Conservation (phyloP, 2,797 vertebrate genomes). For the Peromyscus melanophrys region DNA sequence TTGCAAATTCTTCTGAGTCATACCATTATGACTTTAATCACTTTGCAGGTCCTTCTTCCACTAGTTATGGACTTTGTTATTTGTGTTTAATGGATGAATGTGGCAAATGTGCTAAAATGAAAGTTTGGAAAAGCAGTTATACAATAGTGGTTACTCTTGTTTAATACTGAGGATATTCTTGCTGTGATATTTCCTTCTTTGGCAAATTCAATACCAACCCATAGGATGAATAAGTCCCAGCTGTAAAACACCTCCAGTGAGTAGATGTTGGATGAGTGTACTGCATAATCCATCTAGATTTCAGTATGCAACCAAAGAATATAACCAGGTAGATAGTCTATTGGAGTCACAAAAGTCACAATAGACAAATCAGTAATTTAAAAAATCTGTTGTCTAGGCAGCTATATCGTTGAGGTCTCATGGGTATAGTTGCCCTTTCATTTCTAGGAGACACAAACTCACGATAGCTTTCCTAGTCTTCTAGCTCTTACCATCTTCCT, state of each 20-base stretch:
- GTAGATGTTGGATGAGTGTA: not conserved
- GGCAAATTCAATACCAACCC: not conserved
- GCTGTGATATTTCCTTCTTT: not conserved
- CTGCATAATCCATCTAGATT: not conserved
- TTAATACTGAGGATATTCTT: not conserved
- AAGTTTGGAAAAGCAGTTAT: not conserved
- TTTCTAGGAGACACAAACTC: not conserved
- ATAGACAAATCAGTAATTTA: not conserved
- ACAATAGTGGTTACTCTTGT: not conserved
- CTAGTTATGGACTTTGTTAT: not conserved
- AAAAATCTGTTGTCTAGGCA: not conserved
- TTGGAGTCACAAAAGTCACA: no score
- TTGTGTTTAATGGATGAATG: not conserved
- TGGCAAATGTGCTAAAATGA: not conserved
- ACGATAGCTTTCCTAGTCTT: no score
- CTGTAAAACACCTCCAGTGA: not conserved
- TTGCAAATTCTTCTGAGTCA: not conserved
- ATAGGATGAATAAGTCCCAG: not conserved
- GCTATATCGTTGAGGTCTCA: not conserved
- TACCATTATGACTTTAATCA: not conserved
- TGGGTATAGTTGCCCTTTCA: not conserved
- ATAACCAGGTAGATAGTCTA: no score
- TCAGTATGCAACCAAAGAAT: not conserved
- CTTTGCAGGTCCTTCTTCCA: not conserved
- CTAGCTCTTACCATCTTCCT: not conserved